Conservation (phyloP, 2,888 invertebrate species). For the Vannuccia rotundouncinata region DNA sequence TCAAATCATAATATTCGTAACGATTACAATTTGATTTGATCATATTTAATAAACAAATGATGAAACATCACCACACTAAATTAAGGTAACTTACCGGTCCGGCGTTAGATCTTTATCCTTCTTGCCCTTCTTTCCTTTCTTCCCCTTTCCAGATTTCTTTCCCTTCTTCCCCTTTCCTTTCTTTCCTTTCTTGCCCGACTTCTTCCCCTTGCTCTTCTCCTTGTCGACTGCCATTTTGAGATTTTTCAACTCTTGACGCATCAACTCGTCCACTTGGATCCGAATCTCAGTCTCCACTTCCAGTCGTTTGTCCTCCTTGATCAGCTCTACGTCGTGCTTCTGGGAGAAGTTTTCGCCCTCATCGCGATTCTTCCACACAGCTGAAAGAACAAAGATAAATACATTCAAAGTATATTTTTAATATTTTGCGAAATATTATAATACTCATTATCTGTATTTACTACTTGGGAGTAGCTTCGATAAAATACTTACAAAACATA, state of each 20-base stretch:
- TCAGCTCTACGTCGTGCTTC: constrained; percentile 71
- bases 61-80: not conserved
- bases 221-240: constrained; percentile 63
- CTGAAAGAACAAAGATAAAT: constrained; percentile 54
- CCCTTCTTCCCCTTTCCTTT: constrained; percentile 68
- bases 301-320: constrained; percentile 72
- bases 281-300: constrained; percentile 73
- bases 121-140: constrained; percentile 70
- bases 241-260: constrained; percentile 62
- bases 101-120: constrained; percentile 85
- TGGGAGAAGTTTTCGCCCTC: constrained; percentile 70
- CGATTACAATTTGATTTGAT: too few relatives aligned
- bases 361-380: constrained; percentile 74
- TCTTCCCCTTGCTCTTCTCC: constrained; percentile 55
- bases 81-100: constrained; percentile 59
- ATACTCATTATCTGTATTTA: too few relatives aligned
- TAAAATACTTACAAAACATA: too few relatives aligned
- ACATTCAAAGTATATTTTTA: too few relatives aligned
- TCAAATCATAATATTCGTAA: too few relatives aligned
- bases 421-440: too few relatives aligned
- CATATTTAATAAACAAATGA: not conserved
- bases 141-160: constrained; percentile 61
- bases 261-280: constrained; percentile 66
- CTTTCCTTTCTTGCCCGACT: constrained; percentile 61
- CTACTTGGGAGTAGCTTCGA: too few relatives aligned